A percentile compares a stretch with the other conserved stretches of the same genome.
Conservation (phyloP, 2,113 vertebrate genomes). For the Osmerus eperlanus region DNA sequence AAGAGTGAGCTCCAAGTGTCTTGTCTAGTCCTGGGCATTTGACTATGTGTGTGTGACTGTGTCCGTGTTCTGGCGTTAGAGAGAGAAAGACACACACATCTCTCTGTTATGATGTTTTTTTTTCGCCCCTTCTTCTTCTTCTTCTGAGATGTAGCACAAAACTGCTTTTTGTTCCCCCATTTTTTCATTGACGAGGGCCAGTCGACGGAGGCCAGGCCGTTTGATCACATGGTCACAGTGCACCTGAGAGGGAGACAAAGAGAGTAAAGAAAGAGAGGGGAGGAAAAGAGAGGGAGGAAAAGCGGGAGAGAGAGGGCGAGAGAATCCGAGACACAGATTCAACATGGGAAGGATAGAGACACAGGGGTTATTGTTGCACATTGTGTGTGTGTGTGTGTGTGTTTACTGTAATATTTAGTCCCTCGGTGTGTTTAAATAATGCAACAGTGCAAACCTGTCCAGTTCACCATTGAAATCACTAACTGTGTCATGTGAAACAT, state of each 20-base stretch:
- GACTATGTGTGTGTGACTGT: slow-evolving; percentile 58
- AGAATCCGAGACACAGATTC: slow-evolving; percentile 61
- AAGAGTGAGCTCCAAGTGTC: slow-evolving; percentile 50
- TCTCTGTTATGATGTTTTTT: slow-evolving; percentile 73
- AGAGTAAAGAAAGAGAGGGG: slow-evolving; percentile 68
- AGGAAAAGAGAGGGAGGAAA: slow-evolving; percentile 57
- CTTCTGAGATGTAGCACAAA: slow-evolving; percentile 69
- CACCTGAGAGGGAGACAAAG: slow-evolving; percentile 82
- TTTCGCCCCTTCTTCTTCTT: slow-evolving; percentile 57
- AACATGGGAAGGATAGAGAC: slow-evolving; percentile 61
- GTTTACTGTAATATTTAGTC: slow-evolving; percentile 3
- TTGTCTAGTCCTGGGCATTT: slow-evolving; percentile 49
- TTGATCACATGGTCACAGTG: slow-evolving; percentile 82
- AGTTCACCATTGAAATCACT: too few relatives aligned
- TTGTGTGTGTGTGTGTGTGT: slow-evolving; percentile 9
- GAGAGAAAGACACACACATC: slow-evolving; percentile 69
- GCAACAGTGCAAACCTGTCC: not conserved
- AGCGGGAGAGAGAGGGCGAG: slow-evolving; percentile 45
- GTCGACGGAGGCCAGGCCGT: slow-evolving; percentile 76
- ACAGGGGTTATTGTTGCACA: slow-evolving; percentile 74
- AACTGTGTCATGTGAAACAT: too few relatives aligned
- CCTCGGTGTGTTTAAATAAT: not conserved
- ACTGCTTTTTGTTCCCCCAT: slow-evolving; percentile 79
- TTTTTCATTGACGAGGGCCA: slow-evolving; percentile 80
- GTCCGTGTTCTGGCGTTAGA: slow-evolving; percentile 63